A percentile compares a stretch with the other conserved stretches of the same genome.
Evolutionary conservation across 2,888 invertebrate genomes (phyloP).

Genomic region (Pandemis corylana): DNA sequence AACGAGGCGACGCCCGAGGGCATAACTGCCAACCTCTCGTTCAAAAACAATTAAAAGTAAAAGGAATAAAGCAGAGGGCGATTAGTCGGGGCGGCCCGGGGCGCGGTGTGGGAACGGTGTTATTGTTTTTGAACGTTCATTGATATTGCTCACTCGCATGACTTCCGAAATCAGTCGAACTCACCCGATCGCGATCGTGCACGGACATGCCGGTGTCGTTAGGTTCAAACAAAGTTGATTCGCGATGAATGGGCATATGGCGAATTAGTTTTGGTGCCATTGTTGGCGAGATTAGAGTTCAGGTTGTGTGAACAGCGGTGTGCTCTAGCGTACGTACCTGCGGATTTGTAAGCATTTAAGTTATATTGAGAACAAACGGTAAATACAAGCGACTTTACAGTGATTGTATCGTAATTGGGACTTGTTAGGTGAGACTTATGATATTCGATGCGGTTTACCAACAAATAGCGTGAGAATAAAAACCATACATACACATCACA

Average conservation of each 20-base stretch:
- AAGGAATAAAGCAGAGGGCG: conserved; percentile 55
- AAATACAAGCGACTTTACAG: not conserved
- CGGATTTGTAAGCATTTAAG: not conserved
- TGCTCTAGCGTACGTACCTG: not conserved
- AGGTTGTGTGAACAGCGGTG: conserved; percentile 9
- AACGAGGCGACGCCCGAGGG: conserved; percentile 66
- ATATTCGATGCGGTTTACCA: not conserved
- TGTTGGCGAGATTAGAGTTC: conserved; percentile 11
- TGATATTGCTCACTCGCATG: conserved; percentile 62
- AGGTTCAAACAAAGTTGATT: conserved; percentile 53
- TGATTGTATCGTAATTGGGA: not conserved
- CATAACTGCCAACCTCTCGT: conserved; percentile 70
- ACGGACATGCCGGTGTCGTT: conserved; percentile 51
- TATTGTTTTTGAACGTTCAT: conserved; percentile 69
- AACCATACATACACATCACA: no score
- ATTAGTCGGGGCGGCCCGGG: conserved; percentile 59
- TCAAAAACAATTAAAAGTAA: conserved; percentile 77
- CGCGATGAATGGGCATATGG: conserved; percentile 57
- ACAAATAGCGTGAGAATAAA: not conserved
- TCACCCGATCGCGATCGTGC: conserved; percentile 26
- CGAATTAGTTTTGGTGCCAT: conserved; percentile 47
- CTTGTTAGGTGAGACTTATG: not conserved
- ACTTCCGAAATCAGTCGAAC: conserved; percentile 41
- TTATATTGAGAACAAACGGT: not conserved
- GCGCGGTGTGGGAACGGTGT: conserved; percentile 73